Evolutionary conservation across 2,888 invertebrate genomes (phyloP).

Genomic region (Amorpha juglandis): DNA sequence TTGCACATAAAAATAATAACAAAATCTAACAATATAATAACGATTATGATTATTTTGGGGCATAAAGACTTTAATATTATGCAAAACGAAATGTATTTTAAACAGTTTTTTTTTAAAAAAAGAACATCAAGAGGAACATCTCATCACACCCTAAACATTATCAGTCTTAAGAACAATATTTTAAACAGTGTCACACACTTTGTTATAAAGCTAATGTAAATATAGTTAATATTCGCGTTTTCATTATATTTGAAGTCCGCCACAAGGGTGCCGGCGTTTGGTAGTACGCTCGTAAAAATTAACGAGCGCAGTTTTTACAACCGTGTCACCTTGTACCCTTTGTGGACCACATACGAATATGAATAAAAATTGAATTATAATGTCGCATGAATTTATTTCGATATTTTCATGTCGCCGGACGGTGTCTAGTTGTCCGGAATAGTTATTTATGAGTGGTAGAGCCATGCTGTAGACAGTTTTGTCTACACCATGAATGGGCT

Average conservation of each 20-base stretch:
- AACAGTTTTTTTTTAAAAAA: too few relatives aligned
- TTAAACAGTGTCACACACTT: background rate
- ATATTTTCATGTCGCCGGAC: background rate
- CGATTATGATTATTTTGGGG: too few relatives aligned
- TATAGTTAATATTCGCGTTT: conserved; percentile 23
- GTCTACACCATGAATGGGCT: too few relatives aligned
- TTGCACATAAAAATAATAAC: too few relatives aligned
- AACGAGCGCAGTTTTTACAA: conserved; percentile 46
- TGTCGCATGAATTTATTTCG: conserved; percentile 2
- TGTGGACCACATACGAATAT: conserved; percentile 28
- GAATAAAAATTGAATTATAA: conserved; percentile 22
- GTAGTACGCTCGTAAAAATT: conserved; percentile 39
- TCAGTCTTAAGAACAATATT: too few relatives aligned
- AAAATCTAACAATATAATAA: too few relatives aligned
- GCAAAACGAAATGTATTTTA: too few relatives aligned
- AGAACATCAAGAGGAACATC: too few relatives aligned
- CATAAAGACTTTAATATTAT: too few relatives aligned
- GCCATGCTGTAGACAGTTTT: too few relatives aligned
- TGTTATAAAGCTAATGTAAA: conserved; percentile 5
- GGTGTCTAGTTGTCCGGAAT: background rate
- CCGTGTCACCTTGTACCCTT: conserved; percentile 41
- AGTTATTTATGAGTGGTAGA: too few relatives aligned
- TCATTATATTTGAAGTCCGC: conserved; percentile 14
- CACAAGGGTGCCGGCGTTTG: conserved; percentile 8
- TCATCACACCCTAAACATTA: too few relatives aligned